Conservation (phyloP, 2,797 vertebrate genomes). For the Macroramphosus scolopax region DNA sequence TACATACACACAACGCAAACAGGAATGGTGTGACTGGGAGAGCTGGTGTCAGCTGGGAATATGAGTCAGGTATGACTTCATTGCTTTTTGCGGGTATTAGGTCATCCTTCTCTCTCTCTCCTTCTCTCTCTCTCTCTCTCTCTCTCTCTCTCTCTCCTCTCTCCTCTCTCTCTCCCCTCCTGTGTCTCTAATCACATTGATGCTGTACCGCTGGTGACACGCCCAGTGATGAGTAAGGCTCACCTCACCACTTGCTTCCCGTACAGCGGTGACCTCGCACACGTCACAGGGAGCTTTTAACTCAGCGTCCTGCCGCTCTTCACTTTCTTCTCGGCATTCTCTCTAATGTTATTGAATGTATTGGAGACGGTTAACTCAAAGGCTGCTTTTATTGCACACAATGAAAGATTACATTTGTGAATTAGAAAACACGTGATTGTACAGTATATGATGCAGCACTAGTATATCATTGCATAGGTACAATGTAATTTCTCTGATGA, state of each 20-base stretch:
- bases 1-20: conserved; percentile 34
- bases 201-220: conserved; percentile 64
- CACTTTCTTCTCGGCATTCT: conserved; percentile 10
- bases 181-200: conserved; percentile 69
- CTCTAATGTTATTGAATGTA: conserved; percentile 9
- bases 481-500: too few species aligned
- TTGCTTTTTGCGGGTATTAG: conserved; percentile 80
- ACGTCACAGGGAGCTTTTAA: conserved; percentile 25
- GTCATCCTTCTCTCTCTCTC: conserved; percentile 66
- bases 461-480: too few species aligned
- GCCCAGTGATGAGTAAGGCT: conserved; percentile 69
- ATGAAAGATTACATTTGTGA: conserved; percentile 8
- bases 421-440: conserved; percentile 1
- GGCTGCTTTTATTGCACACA: conserved; percentile 6
- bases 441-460: too few species aligned
- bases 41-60: conserved; percentile 75
- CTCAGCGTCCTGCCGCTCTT: conserved; percentile 1
- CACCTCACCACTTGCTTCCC: conserved; percentile 59
- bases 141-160: conserved; percentile 19
- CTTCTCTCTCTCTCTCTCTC: conserved; percentile 39
- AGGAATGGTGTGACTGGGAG: conserved; percentile 62
- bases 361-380: conserved; percentile 3
- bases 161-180: conserved; percentile 18
- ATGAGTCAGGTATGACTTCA: conserved; percentile 86
- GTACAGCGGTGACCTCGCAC: conserved; percentile 56